Percentiles rank a stretch among this genome's conserved stretches.
These are phyloP conservation scores for Antennarius striatus DNA, from an alignment of 2,113 vertebrate species.

Conservation along the genomic window DNA sequence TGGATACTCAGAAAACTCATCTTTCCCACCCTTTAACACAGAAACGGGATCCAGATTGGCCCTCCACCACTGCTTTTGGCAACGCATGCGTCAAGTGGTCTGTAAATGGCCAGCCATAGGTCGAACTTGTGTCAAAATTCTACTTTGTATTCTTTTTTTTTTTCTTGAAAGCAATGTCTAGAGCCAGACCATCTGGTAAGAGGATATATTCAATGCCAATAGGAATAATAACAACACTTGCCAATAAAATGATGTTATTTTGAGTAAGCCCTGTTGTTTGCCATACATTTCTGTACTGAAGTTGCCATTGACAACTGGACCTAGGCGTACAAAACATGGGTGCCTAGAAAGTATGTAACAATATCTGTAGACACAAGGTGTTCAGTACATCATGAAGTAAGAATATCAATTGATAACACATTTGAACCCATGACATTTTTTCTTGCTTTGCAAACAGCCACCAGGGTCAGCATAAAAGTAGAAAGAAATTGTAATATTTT, in stretches of 20 bases:
- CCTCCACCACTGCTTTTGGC: conserved; percentile 22
- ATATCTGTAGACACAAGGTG: not conserved
- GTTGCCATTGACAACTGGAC: not conserved
- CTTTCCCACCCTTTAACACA: not conserved
- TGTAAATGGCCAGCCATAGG: conserved; percentile 7
- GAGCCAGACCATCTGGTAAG: conserved; percentile 16
- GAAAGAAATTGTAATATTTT: too few species aligned
- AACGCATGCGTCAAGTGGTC: conserved; percentile 25
- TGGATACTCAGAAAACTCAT: conserved; percentile 20
- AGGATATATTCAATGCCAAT: conserved; percentile 41
- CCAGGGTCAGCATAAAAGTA: too few species aligned
- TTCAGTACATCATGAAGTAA: not conserved
- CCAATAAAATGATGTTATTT: conserved; percentile 67
- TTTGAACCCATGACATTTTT: not conserved
- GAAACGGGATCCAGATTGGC: conserved; percentile 3
- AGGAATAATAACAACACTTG: conserved; percentile 48
- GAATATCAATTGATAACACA: not conserved
- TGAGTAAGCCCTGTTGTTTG: conserved; percentile 57
- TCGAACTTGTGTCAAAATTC: conserved; percentile 26
- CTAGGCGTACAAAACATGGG: not conserved
- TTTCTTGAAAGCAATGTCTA: conserved; percentile 41
- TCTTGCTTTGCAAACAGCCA: too few species aligned
- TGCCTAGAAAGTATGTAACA: not conserved
- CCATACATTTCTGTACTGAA: conserved; percentile 29
- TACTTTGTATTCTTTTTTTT: conserved; percentile 38